phyloP scores from a whole-genome alignment of 2,113 vertebrate genomes.

The Corythornis vintsioides region DNA sequence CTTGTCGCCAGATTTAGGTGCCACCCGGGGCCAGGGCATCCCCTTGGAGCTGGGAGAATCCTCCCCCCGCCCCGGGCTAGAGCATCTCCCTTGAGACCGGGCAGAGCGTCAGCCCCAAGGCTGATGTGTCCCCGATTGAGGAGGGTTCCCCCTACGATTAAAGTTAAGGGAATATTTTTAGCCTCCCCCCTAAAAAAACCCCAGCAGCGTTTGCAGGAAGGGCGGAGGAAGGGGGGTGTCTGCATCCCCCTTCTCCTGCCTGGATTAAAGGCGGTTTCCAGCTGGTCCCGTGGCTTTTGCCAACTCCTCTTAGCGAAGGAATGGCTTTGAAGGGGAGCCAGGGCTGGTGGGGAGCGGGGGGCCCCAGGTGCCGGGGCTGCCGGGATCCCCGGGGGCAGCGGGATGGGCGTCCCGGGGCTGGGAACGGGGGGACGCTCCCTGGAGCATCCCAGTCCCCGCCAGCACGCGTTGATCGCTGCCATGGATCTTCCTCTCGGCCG shows the following conservation, averaged over 20 bases:
- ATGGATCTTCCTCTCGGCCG: background rate
- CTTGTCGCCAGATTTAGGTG: too few species aligned
- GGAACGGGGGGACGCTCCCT: background rate
- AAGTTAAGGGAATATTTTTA: too few species aligned
- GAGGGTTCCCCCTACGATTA: too few species aligned
- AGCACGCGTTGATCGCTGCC: background rate
- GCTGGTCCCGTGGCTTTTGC: slow-evolving; percentile 30
- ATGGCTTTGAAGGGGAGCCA: slow-evolving; percentile 48
- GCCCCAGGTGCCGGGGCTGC: background rate
- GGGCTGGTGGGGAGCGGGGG: background rate
- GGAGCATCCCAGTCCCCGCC: background rate
- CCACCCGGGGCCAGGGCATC: too few species aligned
- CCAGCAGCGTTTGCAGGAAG: background rate
- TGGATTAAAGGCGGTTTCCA: slow-evolving; percentile 25
- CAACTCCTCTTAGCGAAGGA: background rate
- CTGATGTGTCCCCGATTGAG: too few species aligned
- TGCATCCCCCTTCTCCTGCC: background rate
- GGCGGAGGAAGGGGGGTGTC: background rate
- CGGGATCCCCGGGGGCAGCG: background rate
- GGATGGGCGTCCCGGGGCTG: background rate
- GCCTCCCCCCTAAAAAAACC: too few species aligned
- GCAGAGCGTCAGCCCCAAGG: too few species aligned
- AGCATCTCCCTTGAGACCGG: too few species aligned
- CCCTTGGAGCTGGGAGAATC: too few species aligned
- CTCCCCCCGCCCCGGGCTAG: too few species aligned